phyloP scores from a whole-genome alignment of 2,113 vertebrate genomes.

The Turnix velox region DNA sequence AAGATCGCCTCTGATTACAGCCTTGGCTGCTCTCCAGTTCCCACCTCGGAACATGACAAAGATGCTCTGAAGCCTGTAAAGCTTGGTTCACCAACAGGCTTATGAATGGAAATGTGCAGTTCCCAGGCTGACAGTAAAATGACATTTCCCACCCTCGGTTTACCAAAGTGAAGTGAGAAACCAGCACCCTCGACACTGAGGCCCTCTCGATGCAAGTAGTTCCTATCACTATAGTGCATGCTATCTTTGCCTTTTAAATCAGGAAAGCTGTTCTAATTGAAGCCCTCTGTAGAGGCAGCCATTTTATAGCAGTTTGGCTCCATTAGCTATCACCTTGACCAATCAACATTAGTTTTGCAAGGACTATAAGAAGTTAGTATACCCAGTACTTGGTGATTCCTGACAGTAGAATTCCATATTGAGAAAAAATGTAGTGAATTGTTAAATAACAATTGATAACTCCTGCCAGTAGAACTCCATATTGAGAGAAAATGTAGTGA shows the following conservation, averaged over 20 bases:
- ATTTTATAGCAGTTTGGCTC: neutral
- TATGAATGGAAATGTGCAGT: neutral
- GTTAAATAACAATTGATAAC: neutral
- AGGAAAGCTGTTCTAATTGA: neutral
- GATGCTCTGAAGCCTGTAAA: neutral
- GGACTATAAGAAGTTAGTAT: neutral
- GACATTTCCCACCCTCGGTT: no score
- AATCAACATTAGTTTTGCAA: neutral
- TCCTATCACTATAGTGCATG: neutral
- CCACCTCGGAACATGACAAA: neutral
- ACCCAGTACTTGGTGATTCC: neutral
- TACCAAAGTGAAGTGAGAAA: neutral
- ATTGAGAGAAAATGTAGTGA: neutral
- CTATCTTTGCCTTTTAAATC: neutral
- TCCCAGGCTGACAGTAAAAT: neutral
- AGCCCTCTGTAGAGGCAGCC: neutral
- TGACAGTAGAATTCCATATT: neutral
- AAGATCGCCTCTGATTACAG: neutral
- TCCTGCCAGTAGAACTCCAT: neutral
- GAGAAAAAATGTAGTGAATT: neutral
- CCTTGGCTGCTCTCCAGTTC: neutral
- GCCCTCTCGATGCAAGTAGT: neutral
- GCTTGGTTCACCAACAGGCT: neutral
- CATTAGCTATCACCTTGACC: no score
- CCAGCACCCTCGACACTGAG: accelerated